phyloP scores from a whole-genome alignment of 2,888 invertebrate genomes.

The Ptilodon capucinus region DNA sequence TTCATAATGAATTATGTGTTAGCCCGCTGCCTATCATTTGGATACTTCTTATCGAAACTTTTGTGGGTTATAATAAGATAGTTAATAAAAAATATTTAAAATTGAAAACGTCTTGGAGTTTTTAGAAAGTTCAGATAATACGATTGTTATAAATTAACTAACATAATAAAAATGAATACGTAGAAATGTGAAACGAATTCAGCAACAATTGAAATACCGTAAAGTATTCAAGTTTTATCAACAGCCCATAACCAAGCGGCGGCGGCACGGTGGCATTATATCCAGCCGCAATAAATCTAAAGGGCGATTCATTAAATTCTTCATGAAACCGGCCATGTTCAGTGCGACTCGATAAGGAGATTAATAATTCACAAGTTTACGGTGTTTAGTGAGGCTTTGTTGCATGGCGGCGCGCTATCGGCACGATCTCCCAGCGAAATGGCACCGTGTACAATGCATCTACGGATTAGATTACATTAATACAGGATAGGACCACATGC shows the following conservation, averaged over 20 bases:
- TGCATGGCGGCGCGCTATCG: slow-evolving; percentile 72
- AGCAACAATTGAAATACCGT: slow-evolving; percentile 25
- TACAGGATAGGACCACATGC: slow-evolving; percentile 26
- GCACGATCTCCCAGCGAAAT: slow-evolving; percentile 60
- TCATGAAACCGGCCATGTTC: slow-evolving; percentile 70
- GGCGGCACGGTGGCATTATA: slow-evolving; percentile 24
- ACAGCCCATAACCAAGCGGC: slow-evolving; percentile 18
- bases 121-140: too few relatives aligned
- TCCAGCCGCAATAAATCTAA: slow-evolving; percentile 59
- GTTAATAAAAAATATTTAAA: neutral
- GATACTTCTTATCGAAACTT: slow-evolving; percentile 5
- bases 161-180: neutral
- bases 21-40: slow-evolving; percentile 29
- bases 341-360: slow-evolving; percentile 67
- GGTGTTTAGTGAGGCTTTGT: slow-evolving; percentile 74
- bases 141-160: neutral
- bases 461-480: slow-evolving; percentile 13
- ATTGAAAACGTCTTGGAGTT: neutral
- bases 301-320: slow-evolving; percentile 75
- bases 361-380: slow-evolving; percentile 82
- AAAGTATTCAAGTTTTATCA: slow-evolving; percentile 39
- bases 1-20: slow-evolving; percentile 47
- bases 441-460: slow-evolving; percentile 64
- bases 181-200: neutral
- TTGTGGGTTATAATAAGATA: neutral